Evolutionary conservation across 2,888 invertebrate species (phyloP).

Genomic region (Archips xylosteana): DNA sequence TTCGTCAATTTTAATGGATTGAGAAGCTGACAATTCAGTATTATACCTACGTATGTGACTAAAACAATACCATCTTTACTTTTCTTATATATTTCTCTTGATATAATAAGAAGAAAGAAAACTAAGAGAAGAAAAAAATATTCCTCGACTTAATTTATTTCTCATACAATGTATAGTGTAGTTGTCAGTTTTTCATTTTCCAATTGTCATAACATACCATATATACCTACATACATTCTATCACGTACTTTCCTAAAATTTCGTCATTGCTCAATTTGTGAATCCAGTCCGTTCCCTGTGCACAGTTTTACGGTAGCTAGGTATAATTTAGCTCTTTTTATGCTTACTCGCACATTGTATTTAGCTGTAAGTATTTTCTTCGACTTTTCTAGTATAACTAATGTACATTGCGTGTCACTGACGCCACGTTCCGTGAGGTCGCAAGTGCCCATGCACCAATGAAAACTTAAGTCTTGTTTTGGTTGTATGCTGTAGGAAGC

Average conservation of each 20-base stretch:
- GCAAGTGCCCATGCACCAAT: background rate
- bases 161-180: background rate
- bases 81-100: background rate
- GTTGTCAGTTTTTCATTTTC: background rate
- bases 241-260: background rate
- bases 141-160: background rate
- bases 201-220: background rate
- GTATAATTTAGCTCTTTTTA: slow-evolving; percentile 30
- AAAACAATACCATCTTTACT: too few relatives aligned
- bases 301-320: slow-evolving; percentile 52
- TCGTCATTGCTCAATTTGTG: slow-evolving; percentile 65
- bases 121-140: background rate
- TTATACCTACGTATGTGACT: too few relatives aligned
- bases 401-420: slow-evolving; percentile 28
- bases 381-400: slow-evolving; percentile 31
- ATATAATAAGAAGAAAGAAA: background rate
- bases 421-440: background rate
- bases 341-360: slow-evolving; percentile 26
- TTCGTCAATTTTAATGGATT: too few relatives aligned
- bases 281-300: slow-evolving; percentile 67
- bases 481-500: background rate
- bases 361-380: slow-evolving; percentile 36
- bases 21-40: too few relatives aligned
- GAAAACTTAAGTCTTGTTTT: background rate
- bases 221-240: background rate